phyloP scores from a whole-genome alignment of 1,140 invertebrate genomes.

The Zaprionus kolodkinae region DNA sequence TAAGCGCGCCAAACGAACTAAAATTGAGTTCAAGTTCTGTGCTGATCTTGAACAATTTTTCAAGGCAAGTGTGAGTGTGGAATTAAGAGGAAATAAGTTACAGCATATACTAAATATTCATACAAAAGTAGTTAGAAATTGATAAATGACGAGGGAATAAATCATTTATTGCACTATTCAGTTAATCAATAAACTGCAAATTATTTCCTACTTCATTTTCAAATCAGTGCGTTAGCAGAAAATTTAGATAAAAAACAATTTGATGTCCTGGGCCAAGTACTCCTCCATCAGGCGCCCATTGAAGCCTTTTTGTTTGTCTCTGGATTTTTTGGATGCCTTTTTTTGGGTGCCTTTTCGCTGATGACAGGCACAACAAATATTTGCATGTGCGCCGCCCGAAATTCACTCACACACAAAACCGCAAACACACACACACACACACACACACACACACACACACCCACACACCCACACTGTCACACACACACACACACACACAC shows the following conservation, averaged over 20 bases:
- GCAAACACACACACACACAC: constrained; percentile 1
- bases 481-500: constrained; percentile 11
- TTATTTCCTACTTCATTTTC: no score
- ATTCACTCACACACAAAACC: constrained; percentile 17
- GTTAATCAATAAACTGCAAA: no score
- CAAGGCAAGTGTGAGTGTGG: background rate
- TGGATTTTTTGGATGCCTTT: background rate
- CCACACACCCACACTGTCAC: constrained; percentile 3
- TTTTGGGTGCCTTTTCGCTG: constrained; percentile 15
- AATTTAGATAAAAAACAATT: constrained; percentile 22
- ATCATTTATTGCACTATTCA: no score
- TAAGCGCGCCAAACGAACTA: constrained; percentile 8
- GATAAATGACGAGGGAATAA: background rate
- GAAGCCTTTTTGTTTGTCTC: constrained; percentile 42
- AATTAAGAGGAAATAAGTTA: no score
- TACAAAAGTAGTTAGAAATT: background rate
- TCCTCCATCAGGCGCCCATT: constrained; percentile 20
- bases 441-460: constrained; percentile 12
- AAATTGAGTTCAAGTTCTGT: background rate
- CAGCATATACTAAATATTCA: no score
- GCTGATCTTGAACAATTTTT: background rate
- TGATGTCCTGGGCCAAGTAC: constrained; percentile 7
- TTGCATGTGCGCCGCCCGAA: constrained; percentile 54
- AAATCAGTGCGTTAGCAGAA: background rate
- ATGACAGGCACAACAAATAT: constrained; percentile 55